These are phyloP conservation scores for Dicentrarchus labrax DNA, from an alignment of 2,113 vertebrate species.

Conservation along the genomic window DNA sequence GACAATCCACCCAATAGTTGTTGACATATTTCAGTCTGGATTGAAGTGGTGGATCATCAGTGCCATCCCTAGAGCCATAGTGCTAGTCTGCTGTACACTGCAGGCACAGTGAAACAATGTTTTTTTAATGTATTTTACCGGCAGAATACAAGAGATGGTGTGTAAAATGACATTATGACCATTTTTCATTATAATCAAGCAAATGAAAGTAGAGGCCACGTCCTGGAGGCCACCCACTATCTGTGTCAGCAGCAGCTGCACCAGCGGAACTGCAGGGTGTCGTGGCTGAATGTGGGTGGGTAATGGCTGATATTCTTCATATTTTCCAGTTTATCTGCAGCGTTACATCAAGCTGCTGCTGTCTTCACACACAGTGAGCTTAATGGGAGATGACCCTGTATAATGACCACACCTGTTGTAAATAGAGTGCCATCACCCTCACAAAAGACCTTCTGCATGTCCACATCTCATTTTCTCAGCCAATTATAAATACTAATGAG, in stretches of 20 bases:
- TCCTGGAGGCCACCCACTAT: conserved; percentile 55
- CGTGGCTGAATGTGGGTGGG: conserved; percentile 53
- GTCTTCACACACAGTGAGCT: conserved; percentile 32
- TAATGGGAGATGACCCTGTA: conserved; percentile 53
- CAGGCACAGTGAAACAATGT: not conserved
- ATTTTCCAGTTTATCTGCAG: conserved; percentile 54
- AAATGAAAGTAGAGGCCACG: conserved; percentile 40
- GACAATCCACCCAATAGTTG: not conserved
- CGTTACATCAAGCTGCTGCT: conserved; percentile 30
- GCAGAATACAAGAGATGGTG: not conserved
- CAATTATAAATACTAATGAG: conserved; percentile 49
- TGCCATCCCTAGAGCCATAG: not conserved
- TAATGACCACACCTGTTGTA: conserved; percentile 58
- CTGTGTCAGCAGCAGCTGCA: conserved; percentile 55
- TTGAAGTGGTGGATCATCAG: not conserved
- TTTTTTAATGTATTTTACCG: not conserved
- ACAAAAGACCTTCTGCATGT: conserved; percentile 24
- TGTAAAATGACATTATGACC: conserved; percentile 11
- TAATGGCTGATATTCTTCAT: conserved; percentile 60
- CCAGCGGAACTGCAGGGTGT: conserved; percentile 41
- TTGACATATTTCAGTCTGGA: not conserved
- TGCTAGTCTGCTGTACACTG: not conserved
- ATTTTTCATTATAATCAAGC: conserved; percentile 46
- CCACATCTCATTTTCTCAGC: conserved; percentile 36
- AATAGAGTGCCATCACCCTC: conserved; percentile 29